Base-by-base conservation (phyloP, 2,888 invertebrate genomes). In the Rhorus exstirpatorius region DNA sequence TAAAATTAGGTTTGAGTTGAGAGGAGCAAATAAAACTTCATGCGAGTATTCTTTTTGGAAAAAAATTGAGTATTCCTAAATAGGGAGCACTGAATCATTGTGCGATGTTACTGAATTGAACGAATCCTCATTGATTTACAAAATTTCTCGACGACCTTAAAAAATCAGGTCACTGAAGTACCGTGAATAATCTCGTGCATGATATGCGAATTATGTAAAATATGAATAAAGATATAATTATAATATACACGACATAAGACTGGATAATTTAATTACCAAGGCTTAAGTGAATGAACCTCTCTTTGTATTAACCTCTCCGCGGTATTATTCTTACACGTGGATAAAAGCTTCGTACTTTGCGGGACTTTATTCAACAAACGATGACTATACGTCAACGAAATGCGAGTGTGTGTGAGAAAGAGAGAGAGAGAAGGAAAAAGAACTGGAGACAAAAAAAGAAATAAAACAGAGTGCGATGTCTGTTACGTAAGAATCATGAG, bases 191-290 rank as follows among this genome's bases (percentile, higher is more conserved):
- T 24, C n/a, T 24, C 2, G 41, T 17, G 1, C 35, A 26, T 6
- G 17, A 26, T n/a, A 55, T 7, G n/a, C 10, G 6, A 19, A n/a
- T 24, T 24, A 51, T 55, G 24, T n/a, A 26, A 12, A 6, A n/a
- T 19, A 51, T 17, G 7, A 12, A 67, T 21, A 75, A 58, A 76
- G 53, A 71, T 63, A 31, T 14, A n/a, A 53, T 53, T 24, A 53
- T 2, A n/a, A 26, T 31, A 58, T n/a, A 41, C 12, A 21, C 21
- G n/a, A 1, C 6, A 21, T 0, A 24, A 41, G 10, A 41, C 44
- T 4, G 46, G 26, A 44, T 17, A 63, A 46, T 17, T 46, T 17
- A 63, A 46, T 63, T 63, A 26, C 63, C 10, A 26, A 46, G 19
- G 26, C 41, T 46, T 63, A 17, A 8, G 26, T 35, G 58, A 58